Evolutionary conservation across 2,888 invertebrate genomes (phyloP).

Genomic region (Yponomeuta cagnagella): DNA sequence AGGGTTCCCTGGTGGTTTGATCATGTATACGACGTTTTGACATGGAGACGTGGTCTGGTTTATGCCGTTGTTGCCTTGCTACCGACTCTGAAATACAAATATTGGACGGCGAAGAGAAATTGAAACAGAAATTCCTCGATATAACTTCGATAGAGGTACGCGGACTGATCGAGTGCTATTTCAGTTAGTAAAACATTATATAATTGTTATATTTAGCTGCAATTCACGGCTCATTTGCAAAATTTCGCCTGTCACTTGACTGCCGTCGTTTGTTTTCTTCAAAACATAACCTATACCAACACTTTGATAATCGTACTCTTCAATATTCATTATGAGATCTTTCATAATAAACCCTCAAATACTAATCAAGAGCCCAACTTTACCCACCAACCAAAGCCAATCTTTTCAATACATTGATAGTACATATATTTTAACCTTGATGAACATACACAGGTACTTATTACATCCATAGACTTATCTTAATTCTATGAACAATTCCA

Average conservation of each 20-base stretch:
- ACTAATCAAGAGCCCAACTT: no score
- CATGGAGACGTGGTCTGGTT: conserved; percentile 66
- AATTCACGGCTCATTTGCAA: not conserved
- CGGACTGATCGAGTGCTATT: not conserved
- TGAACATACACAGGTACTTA: no score
- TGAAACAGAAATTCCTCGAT: conserved; percentile 56
- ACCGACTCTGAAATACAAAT: conserved; percentile 60
- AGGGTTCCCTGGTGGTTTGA: conserved; percentile 48
- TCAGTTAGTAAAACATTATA: conserved; percentile 7
- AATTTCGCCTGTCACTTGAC: not conserved
- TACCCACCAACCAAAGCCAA: no score
- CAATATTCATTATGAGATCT: no score
- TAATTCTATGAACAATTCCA: conserved; percentile 32
- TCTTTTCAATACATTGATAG: no score
- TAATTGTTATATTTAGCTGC: not conserved
- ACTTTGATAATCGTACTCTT: not conserved
- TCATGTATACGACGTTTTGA: conserved; percentile 45
- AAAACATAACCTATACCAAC: conserved; percentile 3
- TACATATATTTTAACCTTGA: no score
- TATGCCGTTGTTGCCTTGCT: conserved; percentile 67
- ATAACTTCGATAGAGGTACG: conserved; percentile 59
- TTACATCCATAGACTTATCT: no score
- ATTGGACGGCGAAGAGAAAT: conserved; percentile 47
- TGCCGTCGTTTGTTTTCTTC: conserved; percentile 13
- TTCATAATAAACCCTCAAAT: no score